phyloP scores from a whole-genome alignment of 2,113 vertebrate genomes.

The Saguinus imperator region DNA sequence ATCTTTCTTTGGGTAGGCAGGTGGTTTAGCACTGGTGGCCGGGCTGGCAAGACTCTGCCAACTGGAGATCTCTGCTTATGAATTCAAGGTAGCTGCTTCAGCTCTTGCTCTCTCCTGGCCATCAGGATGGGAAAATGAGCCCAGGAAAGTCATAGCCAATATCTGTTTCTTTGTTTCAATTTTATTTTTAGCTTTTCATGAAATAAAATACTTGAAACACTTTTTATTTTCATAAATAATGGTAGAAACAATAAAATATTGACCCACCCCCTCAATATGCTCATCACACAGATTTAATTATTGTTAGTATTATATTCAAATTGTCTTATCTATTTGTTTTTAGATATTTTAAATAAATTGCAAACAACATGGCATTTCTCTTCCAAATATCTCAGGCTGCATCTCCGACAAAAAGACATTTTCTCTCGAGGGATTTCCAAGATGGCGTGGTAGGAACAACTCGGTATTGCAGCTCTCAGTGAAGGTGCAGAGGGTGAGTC shows the following conservation, averaged over 20 bases:
- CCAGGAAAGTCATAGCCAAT: background rate
- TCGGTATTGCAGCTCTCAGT: no score
- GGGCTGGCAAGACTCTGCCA: background rate
- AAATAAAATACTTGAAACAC: conserved; percentile 11
- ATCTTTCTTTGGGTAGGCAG: background rate
- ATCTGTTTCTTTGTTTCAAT: background rate
- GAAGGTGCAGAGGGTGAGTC: no score
- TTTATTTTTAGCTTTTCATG: conserved; percentile 7
- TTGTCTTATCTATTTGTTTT: background rate
- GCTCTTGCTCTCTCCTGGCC: background rate
- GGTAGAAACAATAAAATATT: background rate
- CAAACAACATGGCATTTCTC: background rate
- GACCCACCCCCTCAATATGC: no score
- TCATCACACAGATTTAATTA: background rate
- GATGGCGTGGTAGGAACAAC: no score
- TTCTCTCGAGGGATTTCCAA: background rate
- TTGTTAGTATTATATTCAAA: background rate
- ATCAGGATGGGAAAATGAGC: background rate
- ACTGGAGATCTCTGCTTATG: background rate
- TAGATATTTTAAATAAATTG: conserved; percentile 5
- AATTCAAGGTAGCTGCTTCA: background rate
- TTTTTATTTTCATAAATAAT: background rate
- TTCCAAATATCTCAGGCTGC: background rate
- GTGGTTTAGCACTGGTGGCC: background rate
- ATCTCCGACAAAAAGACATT: background rate